These are phyloP conservation scores for Synaphobranchus kaupii DNA, from an alignment of 2,797 vertebrate genomes.

Conservation along the genomic window DNA sequence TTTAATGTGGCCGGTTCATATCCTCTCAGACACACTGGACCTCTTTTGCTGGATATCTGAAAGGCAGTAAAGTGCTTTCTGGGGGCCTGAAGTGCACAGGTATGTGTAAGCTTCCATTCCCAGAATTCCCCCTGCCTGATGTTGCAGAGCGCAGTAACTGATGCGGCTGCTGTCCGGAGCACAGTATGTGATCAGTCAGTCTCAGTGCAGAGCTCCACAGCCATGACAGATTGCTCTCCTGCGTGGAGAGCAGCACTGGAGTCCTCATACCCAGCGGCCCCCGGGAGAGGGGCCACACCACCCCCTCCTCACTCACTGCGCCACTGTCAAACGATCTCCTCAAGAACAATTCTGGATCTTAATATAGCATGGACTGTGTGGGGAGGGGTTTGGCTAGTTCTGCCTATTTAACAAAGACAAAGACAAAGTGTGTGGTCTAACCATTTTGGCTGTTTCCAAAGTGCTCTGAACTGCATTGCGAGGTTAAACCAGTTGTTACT, in stretches of 20 bases:
- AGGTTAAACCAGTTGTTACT: slow-evolving; percentile 65
- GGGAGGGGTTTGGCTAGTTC: background rate
- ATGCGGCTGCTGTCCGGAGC: slow-evolving; percentile 54
- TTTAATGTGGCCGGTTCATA: background rate
- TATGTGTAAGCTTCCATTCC: slow-evolving; percentile 52
- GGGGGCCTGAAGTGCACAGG: slow-evolving; percentile 37
- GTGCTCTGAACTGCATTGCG: slow-evolving; percentile 51
- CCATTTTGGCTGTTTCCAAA: slow-evolving; percentile 48
- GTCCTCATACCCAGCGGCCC: slow-evolving; percentile 7
- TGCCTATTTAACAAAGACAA: slow-evolving; percentile 40
- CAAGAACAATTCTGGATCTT: background rate
- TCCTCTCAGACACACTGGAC: background rate
- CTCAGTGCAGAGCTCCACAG: slow-evolving; percentile 49
- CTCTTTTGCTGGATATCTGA: background rate
- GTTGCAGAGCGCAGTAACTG: slow-evolving; percentile 55
- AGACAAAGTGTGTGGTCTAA: slow-evolving; percentile 49
- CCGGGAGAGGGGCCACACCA: background rate
- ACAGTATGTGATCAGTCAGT: slow-evolving; percentile 62
- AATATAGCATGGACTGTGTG: background rate
- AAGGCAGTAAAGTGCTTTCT: slow-evolving; percentile 13
- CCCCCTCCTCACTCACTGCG: background rate
- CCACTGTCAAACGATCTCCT: background rate
- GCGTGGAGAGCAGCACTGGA: slow-evolving; percentile 48
- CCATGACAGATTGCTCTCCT: slow-evolving; percentile 65
- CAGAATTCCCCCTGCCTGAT: slow-evolving; percentile 56